These are phyloP conservation scores for Folsomia candida DNA, from an alignment of 2,888 invertebrate species.

Conservation along the genomic window DNA sequence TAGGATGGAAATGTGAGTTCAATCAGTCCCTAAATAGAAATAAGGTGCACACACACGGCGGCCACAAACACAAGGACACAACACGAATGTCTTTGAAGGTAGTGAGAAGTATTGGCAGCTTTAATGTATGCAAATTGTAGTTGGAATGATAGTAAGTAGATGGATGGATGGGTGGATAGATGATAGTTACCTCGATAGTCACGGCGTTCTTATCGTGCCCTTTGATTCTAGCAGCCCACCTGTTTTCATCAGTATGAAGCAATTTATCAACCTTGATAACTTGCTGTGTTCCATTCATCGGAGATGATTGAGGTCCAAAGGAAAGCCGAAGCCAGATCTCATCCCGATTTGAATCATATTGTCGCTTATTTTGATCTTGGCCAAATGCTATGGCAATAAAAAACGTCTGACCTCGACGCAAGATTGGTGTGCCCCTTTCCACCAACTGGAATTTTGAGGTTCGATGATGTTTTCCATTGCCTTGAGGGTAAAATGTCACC, in stretches of 20 bases:
- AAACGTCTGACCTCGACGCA: conserved; percentile 72
- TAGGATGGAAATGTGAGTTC: background rate
- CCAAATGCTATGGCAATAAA: conserved; percentile 65
- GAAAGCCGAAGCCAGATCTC: conserved; percentile 67
- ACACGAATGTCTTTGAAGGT: too few species aligned
- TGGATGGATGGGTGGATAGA: too few species aligned
- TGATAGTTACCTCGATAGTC: conserved; percentile 54
- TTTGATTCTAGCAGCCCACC: conserved; percentile 57
- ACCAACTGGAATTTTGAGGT: conserved; percentile 69
- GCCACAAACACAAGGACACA: too few species aligned
- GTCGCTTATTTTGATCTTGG: conserved; percentile 55
- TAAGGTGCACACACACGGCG: too few species aligned
- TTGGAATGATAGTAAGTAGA: background rate
- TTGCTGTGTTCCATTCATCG: conserved; percentile 61
- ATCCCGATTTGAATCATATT: conserved; percentile 64
- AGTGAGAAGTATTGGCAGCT: background rate
- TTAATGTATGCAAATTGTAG: background rate
- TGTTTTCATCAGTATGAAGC: conserved; percentile 52
- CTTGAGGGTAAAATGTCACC: conserved; percentile 65
- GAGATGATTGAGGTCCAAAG: conserved; percentile 62
- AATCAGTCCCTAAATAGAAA: background rate
- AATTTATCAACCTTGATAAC: conserved; percentile 54
- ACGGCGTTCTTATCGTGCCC: conserved; percentile 54
- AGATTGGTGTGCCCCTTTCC: conserved; percentile 64
- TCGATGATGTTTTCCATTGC: conserved; percentile 68